Base-by-base conservation (phyloP, 2,888 invertebrate genomes). In the Tachina fera region DNA sequence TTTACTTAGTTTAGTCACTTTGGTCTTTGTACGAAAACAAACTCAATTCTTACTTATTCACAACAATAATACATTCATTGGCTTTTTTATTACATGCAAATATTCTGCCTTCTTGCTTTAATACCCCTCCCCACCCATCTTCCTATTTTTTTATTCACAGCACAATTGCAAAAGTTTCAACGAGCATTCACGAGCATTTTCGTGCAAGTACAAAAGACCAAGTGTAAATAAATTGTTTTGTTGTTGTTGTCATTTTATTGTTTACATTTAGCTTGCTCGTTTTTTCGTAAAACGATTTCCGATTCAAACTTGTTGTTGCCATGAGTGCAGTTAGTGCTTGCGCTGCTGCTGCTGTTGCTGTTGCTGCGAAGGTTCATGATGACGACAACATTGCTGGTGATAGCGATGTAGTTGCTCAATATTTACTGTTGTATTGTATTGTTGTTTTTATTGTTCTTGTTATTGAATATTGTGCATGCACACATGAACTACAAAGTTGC, bases 181-280 rank as follows among this genome's bases (percentile, higher is more conserved):
- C 45, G 56, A 76, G 13, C 14, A 45, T 39, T 51, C 49, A 53
- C 53, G 75, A 53, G 6, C 31, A 31, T 31, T 31, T 31, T 31
- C 31, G 31, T 31, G 31, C 31, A 31, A 31, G 3, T 65, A 45
- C 14, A 43, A 39, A 51, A 76, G 13, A 47, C 47, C 56, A 53
- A 67, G 43, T 65, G 76, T 58, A 58, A 58, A 56, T 8, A 31
- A 31, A 6, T 47, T 67, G 47, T 76, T 58, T 67, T 56, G 56
- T 67, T 53, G 11, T 19, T 71, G 49, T 70, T 14, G 75, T 75
- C 60, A 31, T 51, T 9, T 78, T 53, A 47, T 78, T 78, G 60
- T 61, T 61, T 51, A 71, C 31, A 47, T 72, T 61, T 63, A 16
- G 6, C 14, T 61, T 70, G 58, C 22, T 60, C 31, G 53, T 79